These are phyloP conservation scores for Ophthalmolycus amberensis DNA, from an alignment of 2,113 vertebrate genomes.

Conservation along the genomic window DNA sequence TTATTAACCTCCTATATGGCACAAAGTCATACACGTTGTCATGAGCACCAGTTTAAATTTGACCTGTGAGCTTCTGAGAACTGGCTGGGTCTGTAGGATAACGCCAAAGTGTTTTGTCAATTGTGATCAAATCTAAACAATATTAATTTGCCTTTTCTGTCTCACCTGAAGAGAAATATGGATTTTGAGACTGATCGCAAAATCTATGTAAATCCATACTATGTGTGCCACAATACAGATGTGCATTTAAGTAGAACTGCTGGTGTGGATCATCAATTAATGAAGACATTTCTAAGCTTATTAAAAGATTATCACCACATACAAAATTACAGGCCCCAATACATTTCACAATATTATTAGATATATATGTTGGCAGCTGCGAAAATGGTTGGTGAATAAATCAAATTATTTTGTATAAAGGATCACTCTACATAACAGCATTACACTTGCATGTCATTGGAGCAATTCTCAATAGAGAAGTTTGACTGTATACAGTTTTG, in stretches of 20 bases:
- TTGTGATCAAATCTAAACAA: conserved; percentile 7
- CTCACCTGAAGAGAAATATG: not conserved
- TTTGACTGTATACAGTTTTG: not conserved
- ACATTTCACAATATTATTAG: not conserved
- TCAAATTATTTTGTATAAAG: not conserved
- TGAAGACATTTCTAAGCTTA: not conserved
- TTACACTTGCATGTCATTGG: not conserved
- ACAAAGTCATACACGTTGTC: not conserved
- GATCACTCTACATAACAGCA: not conserved
- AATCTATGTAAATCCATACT: not conserved
- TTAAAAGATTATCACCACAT: not conserved
- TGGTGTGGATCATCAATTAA: not conserved
- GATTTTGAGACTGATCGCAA: not conserved
- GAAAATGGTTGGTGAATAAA: not conserved
- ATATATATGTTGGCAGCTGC: not conserved
- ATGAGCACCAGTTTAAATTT: not conserved
- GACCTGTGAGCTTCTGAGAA: not conserved
- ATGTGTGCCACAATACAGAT: not conserved
- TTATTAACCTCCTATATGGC: not conserved
- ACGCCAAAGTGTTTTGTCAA: not conserved
- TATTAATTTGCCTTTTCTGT: not conserved
- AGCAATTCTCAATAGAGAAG: not conserved
- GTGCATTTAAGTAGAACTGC: not conserved
- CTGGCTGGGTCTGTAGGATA: not conserved
- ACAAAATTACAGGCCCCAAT: not conserved